Percentiles rank a stretch among this genome's conserved stretches.
These are phyloP conservation scores for Notodonta ziczac DNA, from an alignment of 2,888 invertebrate species.

Conservation along the genomic window DNA sequence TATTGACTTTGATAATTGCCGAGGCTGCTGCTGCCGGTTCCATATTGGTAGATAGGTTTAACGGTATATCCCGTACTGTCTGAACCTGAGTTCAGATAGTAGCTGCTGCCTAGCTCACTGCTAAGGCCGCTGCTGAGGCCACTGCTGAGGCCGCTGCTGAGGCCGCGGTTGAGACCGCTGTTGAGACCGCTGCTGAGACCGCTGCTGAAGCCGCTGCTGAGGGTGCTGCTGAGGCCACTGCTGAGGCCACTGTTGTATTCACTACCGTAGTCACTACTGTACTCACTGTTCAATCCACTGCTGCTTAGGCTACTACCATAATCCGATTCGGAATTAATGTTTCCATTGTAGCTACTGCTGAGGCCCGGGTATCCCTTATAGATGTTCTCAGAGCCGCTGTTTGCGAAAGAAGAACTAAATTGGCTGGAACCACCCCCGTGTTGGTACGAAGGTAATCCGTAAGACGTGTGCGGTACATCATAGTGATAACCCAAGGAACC, in stretches of 20 bases:
- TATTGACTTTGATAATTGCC: constrained; percentile 33
- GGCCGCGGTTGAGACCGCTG: no score
- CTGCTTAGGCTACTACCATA: constrained; percentile 16
- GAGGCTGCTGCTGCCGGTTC: constrained; percentile 8
- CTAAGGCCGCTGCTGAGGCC: constrained; percentile 11
- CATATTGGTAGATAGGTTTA: constrained; percentile 30
- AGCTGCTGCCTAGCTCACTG: constrained; percentile 13
- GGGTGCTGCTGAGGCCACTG: constrained; percentile 11
- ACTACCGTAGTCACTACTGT: constrained; percentile 5
- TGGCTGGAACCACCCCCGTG: constrained; percentile 37
- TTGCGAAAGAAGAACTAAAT: constrained; percentile 40
- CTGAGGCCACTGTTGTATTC: not conserved
- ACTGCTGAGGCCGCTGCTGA: constrained; percentile 7
- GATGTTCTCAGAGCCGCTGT: constrained; percentile 26
- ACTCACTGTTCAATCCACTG: constrained; percentile 15
- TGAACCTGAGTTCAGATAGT: constrained; percentile 18
- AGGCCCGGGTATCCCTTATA: constrained; percentile 33
- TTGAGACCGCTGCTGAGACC: no score
- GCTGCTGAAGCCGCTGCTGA: constrained; percentile 8
- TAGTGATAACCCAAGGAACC: constrained; percentile 72
- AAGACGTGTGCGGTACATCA: constrained; percentile 70
- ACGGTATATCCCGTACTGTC: constrained; percentile 14
- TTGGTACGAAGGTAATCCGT: constrained; percentile 67
- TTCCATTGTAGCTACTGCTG: constrained; percentile 3
- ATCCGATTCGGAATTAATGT: constrained; percentile 26